phyloP scores from a whole-genome alignment of 1,140 invertebrate species.

The Drosophila elegans region DNA sequence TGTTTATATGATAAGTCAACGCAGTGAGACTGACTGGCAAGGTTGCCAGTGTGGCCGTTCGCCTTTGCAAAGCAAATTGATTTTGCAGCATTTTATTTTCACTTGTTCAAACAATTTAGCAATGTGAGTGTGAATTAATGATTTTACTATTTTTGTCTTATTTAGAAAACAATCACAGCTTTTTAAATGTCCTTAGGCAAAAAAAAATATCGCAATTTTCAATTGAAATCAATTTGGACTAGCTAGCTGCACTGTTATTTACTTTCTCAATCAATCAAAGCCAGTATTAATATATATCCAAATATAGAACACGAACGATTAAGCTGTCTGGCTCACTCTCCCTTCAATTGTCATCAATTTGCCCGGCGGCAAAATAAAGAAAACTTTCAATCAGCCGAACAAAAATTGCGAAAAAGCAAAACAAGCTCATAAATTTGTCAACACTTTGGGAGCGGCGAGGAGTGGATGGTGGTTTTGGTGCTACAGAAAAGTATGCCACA shows the following conservation, averaged over 20 bases:
- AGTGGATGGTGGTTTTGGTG: neutral
- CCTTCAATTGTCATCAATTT: constrained; percentile 57
- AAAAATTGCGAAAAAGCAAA: constrained; percentile 60
- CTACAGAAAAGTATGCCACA: constrained; percentile 32
- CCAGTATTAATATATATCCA: constrained; percentile 27
- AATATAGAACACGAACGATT: constrained; percentile 46
- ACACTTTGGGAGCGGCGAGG: constrained; percentile 58
- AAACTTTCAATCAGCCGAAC: constrained; percentile 63
- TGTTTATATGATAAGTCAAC: too few relatives aligned
- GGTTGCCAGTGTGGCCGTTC: too few relatives aligned
- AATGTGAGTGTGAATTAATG: too few relatives aligned
- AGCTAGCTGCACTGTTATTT: constrained; percentile 1
- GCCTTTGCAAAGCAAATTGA: too few relatives aligned
- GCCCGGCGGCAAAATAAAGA: constrained; percentile 25
- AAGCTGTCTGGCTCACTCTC: constrained; percentile 44
- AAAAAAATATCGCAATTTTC: too few relatives aligned
- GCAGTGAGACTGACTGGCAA: too few relatives aligned
- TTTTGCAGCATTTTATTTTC: too few relatives aligned
- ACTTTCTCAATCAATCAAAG: constrained; percentile 27
- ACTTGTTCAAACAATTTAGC: too few relatives aligned
- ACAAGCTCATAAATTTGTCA: constrained; percentile 80
- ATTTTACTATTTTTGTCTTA: too few relatives aligned
- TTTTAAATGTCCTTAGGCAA: too few relatives aligned
- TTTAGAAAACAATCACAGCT: too few relatives aligned
- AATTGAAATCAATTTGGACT: too few relatives aligned